Evolutionary conservation across 2,113 vertebrate species (phyloP), one percentile per base, ranked within the genome.

Genomic region (Charina bottae): DNA sequence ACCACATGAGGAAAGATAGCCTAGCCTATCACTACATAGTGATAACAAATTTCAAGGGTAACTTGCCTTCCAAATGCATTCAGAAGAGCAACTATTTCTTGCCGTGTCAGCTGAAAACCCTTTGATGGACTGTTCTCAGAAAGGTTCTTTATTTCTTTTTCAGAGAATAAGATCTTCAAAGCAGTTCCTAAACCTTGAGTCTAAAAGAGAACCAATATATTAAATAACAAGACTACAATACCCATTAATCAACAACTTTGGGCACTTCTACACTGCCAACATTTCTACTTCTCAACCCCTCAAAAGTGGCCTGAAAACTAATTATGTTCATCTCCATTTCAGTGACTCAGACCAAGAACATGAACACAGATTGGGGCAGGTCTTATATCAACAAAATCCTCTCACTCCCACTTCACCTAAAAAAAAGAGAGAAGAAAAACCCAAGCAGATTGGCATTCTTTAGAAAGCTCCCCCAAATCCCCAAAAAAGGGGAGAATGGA

Each of bases 141-240:
- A 89, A 99, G 98, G 64, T 98, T 99, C 95, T 99, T 97, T 93
- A 99, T 99, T 97, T 99, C 98, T 88, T 98, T 99, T 97, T 99
- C 99, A 4, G 99, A 99, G 96, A 99, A 99, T 56, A 99, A 96
- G 96, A 99, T 98, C 97, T 99, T 99, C 97, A 99, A 98, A 24
- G 99, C 99, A 5, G 99, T 99, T 92, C 99, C 99, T 93, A 99
- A 98, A 78, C 99, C 99, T 95, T 99, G 98, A 88, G 98, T 99
- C 99, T 99, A 90, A 62, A 94, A 95, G 88, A 94, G 87, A 94
- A 85, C 2, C 17, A 6, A 83, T 46, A 0, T 6, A 13, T 83
- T 95, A 87, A 89, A 42, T 1, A 88, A 15, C 53, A 92, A 0
- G 46, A 92, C 0, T 53, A 58, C n/a, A 17, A 49, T 83, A 83